phyloP scores from a whole-genome alignment of 2,113 vertebrate genomes.

The Callopanchax toddi region DNA sequence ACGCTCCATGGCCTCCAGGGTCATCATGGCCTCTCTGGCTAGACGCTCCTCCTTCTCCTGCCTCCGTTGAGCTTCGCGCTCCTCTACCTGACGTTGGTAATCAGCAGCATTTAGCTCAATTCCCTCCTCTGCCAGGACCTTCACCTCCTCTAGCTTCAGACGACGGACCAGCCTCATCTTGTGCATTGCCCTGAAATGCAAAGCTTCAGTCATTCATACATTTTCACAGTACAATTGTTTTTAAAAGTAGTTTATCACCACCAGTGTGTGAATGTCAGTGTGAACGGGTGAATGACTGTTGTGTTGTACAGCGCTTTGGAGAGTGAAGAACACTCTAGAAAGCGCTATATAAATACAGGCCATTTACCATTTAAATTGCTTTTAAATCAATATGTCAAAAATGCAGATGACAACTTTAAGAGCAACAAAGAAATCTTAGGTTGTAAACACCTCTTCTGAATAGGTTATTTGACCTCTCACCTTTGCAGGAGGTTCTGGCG shows the following conservation, averaged over 20 bases:
- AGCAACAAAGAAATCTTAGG: too few relatives aligned
- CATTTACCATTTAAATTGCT: too few relatives aligned
- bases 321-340: too few relatives aligned
- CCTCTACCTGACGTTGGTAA: slow-evolving; percentile 76
- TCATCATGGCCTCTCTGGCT: slow-evolving; percentile 76
- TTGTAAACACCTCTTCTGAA: neutral
- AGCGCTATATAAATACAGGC: too few relatives aligned
- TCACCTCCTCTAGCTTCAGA: slow-evolving; percentile 91
- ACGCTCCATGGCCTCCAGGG: slow-evolving; percentile 77
- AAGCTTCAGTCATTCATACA: too few relatives aligned
- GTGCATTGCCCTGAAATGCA: slow-evolving; percentile 83
- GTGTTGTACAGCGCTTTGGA: too few relatives aligned
- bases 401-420: neutral
- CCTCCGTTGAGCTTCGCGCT: slow-evolving; percentile 82
- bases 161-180: slow-evolving; percentile 89
- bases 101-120: slow-evolving; percentile 82
- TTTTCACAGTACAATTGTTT: too few relatives aligned
- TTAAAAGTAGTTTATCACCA: too few relatives aligned
- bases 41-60: slow-evolving; percentile 78
- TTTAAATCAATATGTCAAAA: neutral
- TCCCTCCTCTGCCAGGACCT: slow-evolving; percentile 83
- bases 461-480: slow-evolving; percentile 64
- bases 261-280: too few relatives aligned
- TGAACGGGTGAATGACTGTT: too few relatives aligned
- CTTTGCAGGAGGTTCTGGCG: slow-evolving; percentile 86